Evolutionary conservation across 1,140 invertebrate genomes (phyloP), one percentile per base, ranked within the genome.

Genomic region (Drosophila orena): DNA sequence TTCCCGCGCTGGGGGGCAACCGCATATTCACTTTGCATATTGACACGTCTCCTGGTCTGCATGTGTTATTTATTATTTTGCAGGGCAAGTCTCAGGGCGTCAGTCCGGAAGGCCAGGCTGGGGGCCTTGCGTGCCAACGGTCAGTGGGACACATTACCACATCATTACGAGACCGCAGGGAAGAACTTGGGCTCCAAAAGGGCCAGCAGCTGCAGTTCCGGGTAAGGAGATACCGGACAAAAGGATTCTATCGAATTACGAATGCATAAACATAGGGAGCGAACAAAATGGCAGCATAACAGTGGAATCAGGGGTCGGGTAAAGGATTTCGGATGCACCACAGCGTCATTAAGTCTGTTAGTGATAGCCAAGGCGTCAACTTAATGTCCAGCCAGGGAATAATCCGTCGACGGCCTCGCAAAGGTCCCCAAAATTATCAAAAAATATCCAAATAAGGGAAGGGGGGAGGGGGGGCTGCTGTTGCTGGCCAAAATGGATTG

Each of bases 261-360:
- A 56, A 47, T 76, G 52, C 42, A 60, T 75, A 49, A 50, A 57
- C 35, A 47, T 52, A 52, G 52, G 52, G 44, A 52, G 60, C 46
- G 65, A 59, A 62, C 66, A 58, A 72, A 77, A 72, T 64, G 61
- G 42, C 72, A 70, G 50, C 71, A 79, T 62, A 74, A 44, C n/a
- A 65, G 37, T 43, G 50, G 46, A 50, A 30, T 46, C 15, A 30
- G 52, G 22, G 42, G 54, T 30, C 14, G 37, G 35, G 14, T 43
- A 24, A 27, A 38, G 34, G 46, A 17, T 27, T 60, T 56, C 50
- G 66, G 40, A 38, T 66, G 49, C 62, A 74, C 54, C 59, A 54
- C 50, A 59, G 81, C 74, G 64, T 81, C 78, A 78, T 86, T 81
- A 86, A 81, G 65, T 88, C 78, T 72, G 79, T 78, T 81, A 81